Percentiles rank a stretch among this genome's conserved stretches.
phyloP scores from a whole-genome alignment of 2,113 vertebrate species.

The Uria lomvia region DNA sequence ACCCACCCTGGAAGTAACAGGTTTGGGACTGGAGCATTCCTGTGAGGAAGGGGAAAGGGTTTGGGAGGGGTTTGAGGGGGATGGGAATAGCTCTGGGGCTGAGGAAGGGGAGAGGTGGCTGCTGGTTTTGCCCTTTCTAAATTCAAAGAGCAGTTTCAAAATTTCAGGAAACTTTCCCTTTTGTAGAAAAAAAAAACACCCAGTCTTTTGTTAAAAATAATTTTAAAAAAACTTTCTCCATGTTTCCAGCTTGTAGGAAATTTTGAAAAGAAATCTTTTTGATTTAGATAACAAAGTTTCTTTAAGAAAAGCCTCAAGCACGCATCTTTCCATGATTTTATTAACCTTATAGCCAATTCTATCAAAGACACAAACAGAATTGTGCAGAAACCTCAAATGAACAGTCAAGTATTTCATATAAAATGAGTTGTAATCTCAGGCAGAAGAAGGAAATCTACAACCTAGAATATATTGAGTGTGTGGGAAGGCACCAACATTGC shows the following conservation, averaged over 20 bases:
- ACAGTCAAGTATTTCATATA: not conserved
- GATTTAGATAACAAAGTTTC: not conserved
- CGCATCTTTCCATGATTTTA: not conserved
- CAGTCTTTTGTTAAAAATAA: not conserved
- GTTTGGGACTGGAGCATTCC: not conserved
- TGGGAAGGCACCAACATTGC: not conserved
- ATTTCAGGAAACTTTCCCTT: not conserved
- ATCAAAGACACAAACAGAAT: not conserved
- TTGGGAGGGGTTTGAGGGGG: not conserved
- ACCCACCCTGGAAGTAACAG: not conserved
- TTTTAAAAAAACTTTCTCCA: not conserved
- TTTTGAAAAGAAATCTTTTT: not conserved
- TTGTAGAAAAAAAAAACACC: not conserved
- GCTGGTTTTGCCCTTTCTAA: not conserved
- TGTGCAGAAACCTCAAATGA: not conserved
- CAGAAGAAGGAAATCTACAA: not conserved
- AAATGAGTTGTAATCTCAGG: not conserved
- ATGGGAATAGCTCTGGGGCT: not conserved
- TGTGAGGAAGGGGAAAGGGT: not conserved
- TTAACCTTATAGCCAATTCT: not conserved
- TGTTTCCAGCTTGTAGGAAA: not conserved
- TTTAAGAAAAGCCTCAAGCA: not conserved
- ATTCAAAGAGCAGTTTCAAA: not conserved
- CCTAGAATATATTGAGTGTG: not conserved
- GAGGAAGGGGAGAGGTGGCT: not conserved